Evolutionary conservation across 2,797 vertebrate genomes (phyloP).

Genomic region (Bradypus variegatus): DNA sequence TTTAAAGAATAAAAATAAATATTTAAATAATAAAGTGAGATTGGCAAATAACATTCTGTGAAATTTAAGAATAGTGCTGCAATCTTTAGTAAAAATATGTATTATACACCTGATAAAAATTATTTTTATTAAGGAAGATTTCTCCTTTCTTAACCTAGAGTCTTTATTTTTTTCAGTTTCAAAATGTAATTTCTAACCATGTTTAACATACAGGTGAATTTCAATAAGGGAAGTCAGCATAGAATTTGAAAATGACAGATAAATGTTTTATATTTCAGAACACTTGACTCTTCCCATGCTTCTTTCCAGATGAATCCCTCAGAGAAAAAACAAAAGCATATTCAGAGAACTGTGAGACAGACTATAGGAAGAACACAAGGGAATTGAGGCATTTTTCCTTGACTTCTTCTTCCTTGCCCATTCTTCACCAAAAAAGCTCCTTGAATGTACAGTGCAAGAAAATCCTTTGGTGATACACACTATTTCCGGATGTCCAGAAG

Average conservation of each 20-base stretch:
- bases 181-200: slow-evolving; percentile 7
- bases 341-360: neutral
- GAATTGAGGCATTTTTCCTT: neutral
- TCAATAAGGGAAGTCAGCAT: neutral
- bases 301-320: neutral
- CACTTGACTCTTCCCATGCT: neutral
- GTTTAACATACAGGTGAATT: neutral
- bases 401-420: neutral
- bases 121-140: slow-evolving; percentile 16
- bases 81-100: neutral
- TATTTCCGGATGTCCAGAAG: neutral
- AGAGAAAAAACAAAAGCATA: neutral
- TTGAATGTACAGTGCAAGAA: too few relatives aligned
- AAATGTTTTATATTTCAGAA: neutral
- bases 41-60: neutral
- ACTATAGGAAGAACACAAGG: neutral
- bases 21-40: slow-evolving; percentile 10
- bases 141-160: neutral
- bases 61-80: neutral
- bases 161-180: neutral
- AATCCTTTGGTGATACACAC: neutral
- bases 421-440: neutral
- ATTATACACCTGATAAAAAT: neutral
- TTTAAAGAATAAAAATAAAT: slow-evolving; percentile 6
- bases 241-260: neutral